Evolutionary conservation across 2,113 vertebrate species (phyloP).

Genomic region (Microcebus murinus): DNA sequence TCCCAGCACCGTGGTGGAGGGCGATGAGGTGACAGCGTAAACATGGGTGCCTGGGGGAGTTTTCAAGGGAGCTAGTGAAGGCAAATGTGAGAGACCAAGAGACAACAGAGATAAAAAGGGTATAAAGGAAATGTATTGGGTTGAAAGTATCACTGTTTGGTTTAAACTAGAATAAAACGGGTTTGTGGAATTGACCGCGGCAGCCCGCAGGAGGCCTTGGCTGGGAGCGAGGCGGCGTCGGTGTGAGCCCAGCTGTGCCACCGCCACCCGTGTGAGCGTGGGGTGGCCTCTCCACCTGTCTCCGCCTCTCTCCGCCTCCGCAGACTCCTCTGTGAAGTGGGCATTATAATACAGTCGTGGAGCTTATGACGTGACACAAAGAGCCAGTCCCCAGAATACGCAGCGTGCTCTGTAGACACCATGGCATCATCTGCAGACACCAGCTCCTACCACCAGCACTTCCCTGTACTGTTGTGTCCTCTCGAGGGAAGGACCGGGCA

Average conservation of each 20-base stretch:
- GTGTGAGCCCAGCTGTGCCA: not conserved
- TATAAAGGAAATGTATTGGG: not conserved
- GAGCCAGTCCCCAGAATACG: fast-evolving
- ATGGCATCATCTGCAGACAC: fast-evolving
- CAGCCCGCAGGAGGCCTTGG: not conserved
- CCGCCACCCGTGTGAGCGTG: not conserved
- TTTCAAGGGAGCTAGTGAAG: not conserved
- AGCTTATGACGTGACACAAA: fast-evolving
- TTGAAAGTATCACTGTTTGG: not conserved
- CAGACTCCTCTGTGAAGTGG: not conserved
- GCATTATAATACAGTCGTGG: fast-evolving
- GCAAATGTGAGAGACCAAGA: not conserved
- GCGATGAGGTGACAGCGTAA: no score
- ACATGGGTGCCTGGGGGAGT: no score
- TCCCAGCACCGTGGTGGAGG: not conserved
- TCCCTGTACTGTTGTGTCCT: fast-evolving
- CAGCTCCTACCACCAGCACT: fast-evolving
- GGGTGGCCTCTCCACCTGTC: no score
- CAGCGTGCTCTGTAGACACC: fast-evolving
- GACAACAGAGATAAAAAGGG: not conserved
- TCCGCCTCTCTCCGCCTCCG: not conserved
- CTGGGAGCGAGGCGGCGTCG: fast-evolving
- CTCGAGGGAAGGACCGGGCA: not conserved
- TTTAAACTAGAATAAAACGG: not conserved
- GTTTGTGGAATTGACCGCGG: not conserved